phyloP scores from a whole-genome alignment of 2,797 vertebrate species.

The Nannoperca australis region DNA sequence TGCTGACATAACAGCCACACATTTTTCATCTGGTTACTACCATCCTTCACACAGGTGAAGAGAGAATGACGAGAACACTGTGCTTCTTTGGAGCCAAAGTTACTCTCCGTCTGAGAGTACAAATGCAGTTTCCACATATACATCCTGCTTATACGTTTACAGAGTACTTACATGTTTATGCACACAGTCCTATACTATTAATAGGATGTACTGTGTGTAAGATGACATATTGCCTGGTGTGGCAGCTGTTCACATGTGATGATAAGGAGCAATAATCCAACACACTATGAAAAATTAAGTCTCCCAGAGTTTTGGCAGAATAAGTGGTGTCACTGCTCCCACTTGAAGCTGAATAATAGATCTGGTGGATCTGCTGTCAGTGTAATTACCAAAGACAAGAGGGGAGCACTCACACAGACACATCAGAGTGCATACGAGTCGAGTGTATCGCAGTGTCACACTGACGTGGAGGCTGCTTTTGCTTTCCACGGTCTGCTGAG shows the following conservation, averaged over 20 bases:
- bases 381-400: slow-evolving; percentile 60
- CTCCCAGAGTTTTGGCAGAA: slow-evolving; percentile 61
- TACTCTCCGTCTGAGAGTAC: not conserved
- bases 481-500: slow-evolving; percentile 14
- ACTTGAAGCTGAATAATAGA: slow-evolving; percentile 75
- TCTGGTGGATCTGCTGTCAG: slow-evolving; percentile 61
- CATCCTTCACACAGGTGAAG: slow-evolving; percentile 31
- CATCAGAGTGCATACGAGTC: slow-evolving; percentile 27
- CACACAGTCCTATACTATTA: slow-evolving; percentile 9
- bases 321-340: slow-evolving; percentile 67
- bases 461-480: slow-evolving; percentile 3
- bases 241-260: slow-evolving; percentile 36
- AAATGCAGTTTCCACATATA: slow-evolving; percentile 2
- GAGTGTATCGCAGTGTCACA: slow-evolving; percentile 10
- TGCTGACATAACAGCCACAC: slow-evolving; percentile 70
- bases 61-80: slow-evolving; percentile 18
- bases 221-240: slow-evolving; percentile 49
- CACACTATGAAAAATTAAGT: slow-evolving; percentile 58
- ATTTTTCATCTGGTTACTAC: slow-evolving; percentile 37
- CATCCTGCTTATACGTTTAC: slow-evolving; percentile 1
- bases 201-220: slow-evolving; percentile 23
- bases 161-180: slow-evolving; percentile 16
- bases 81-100: slow-evolving; percentile 6
- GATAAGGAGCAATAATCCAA: slow-evolving; percentile 37
- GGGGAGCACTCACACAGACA: slow-evolving; percentile 26